Conservation (phyloP, 1,140 invertebrate species). For the Wasmannia auropunctata region DNA sequence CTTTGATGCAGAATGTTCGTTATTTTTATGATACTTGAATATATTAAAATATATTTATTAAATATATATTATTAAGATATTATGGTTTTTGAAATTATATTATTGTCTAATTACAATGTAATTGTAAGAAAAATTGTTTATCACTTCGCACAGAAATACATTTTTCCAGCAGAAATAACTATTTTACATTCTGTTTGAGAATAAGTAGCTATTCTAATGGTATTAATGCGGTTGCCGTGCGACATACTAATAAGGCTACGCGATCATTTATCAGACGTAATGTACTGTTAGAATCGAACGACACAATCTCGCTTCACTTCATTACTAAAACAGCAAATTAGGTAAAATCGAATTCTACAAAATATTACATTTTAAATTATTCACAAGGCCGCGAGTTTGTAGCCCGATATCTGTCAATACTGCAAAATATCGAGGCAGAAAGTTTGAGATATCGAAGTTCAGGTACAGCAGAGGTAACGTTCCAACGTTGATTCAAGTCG, state of each 20-base stretch:
- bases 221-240: neutral
- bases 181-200: neutral
- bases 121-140: neutral
- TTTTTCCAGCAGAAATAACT: neutral
- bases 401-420: constrained; percentile 54
- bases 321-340: constrained; percentile 14
- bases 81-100: neutral
- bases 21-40: neutral
- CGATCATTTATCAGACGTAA: neutral
- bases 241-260: neutral
- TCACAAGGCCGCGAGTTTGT: constrained; percentile 36
- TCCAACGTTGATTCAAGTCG: constrained; percentile 50
- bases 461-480: neutral
- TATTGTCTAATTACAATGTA: neutral
- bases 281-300: neutral
- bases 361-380: constrained; percentile 56
- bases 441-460: constrained; percentile 57
- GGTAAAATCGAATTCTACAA: neutral
- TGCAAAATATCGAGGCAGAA: constrained; percentile 48
- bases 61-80: neutral
- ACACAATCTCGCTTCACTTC: neutral
- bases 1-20: neutral
- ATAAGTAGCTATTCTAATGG: neutral
- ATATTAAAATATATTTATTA: neutral
- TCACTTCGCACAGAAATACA: neutral